Evolutionary conservation across 2,888 invertebrate species (phyloP), one percentile per base, ranked within the genome.

Genomic region (Tiliacea citrago): DNA sequence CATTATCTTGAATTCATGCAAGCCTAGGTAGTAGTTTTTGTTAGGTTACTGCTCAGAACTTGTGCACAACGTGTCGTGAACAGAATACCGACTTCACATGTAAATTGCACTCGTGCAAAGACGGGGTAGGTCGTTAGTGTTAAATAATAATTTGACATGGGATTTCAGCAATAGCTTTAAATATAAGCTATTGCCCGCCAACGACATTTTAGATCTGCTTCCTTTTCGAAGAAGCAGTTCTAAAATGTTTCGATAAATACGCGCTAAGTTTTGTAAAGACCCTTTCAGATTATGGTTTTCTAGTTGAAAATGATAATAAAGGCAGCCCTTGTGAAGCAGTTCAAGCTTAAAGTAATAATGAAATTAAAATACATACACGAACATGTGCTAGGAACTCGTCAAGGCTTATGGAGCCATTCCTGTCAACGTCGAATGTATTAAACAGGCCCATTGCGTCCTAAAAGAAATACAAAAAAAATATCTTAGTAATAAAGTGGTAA

Each of bases 301-400:
- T 8, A 61, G n/a, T 18, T 18, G n/a, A n/a, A 6, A 16, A 6
- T 53, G 10, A n/a, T 21, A n/a, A 29, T 35, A 35, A 68, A 16
- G 16, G 29, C 21, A 35, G 21, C 47, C 4, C 6, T 47, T 62
- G 10, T 9, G 1, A 42, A n/a, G 8, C 8, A 42, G 42, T 16
- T 42, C 13, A 6, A 12, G n/a, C 53, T 13, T 24, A 55, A n/a
- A 24, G 42, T 42, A 42, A 29, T 57, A 29, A 8, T 57, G 29
- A 42, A 3, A 21, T 21, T 39, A 1, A 24, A 39, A 55, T 61
- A 94, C 97, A 97, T 95, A 99, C 99, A 92, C 99, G 97, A 75
- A 99, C 95, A 57, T 98, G 97, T 39, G 97, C 92, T 35, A 99
- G 96, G 93, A 99, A 99, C 94, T 99, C 99, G 61, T 99, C 98